phyloP scores from a whole-genome alignment of 2,113 vertebrate genomes.

The Cephalophus harveyi region DNA sequence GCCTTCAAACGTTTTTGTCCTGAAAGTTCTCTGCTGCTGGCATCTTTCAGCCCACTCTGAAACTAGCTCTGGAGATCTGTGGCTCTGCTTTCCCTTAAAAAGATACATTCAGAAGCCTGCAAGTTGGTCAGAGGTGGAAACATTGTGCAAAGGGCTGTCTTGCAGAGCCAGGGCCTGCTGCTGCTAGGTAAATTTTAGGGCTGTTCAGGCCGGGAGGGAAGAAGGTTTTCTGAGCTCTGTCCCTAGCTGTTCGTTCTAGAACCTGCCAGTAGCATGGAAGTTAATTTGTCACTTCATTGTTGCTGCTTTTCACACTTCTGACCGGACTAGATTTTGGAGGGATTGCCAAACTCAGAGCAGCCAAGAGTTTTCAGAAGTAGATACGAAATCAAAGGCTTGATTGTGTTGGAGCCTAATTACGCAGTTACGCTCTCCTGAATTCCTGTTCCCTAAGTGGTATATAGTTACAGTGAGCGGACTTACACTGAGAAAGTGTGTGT shows the following conservation, averaged over 20 bases:
- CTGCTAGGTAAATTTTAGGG: background rate
- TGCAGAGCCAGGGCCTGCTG: background rate
- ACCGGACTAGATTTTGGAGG: constrained; percentile 19
- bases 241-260: background rate
- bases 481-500: constrained; percentile 76
- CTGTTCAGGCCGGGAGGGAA: background rate
- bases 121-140: background rate
- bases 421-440: constrained; percentile 72
- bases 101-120: background rate
- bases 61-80: background rate
- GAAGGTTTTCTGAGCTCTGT: constrained; percentile 11
- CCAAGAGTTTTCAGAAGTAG: constrained; percentile 59
- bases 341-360: constrained; percentile 53
- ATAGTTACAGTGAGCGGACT: constrained; percentile 79
- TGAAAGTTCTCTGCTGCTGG: background rate
- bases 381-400: constrained; percentile 80
- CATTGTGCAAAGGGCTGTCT: background rate
- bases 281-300: constrained; percentile 16
- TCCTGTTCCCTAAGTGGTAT: constrained; percentile 79
- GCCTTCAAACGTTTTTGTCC: background rate
- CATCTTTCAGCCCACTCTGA: constrained; percentile 1
- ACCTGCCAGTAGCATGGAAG: background rate
- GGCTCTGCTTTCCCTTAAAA: background rate
- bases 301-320: constrained; percentile 42
- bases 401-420: constrained; percentile 80